Conservation (phyloP, 2,888 invertebrate species). For the Reticulitermes lucifugus region DNA sequence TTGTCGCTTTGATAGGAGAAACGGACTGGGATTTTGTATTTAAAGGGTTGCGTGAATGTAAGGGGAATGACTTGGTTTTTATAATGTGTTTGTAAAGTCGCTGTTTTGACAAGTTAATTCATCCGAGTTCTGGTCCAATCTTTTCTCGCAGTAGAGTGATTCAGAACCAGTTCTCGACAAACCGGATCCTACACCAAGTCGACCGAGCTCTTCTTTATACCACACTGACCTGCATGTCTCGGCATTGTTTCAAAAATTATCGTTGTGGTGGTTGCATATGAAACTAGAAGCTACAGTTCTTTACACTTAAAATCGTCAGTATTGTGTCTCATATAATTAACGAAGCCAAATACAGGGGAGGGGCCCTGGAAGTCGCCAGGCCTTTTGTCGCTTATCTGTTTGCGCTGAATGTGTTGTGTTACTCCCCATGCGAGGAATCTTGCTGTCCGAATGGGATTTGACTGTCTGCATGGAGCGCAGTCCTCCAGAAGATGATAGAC, state of each 20-base stretch:
- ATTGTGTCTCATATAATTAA: too few species aligned
- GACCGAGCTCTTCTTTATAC: not conserved
- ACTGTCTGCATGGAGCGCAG: too few species aligned
- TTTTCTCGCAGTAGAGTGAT: not conserved
- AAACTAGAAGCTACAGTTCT: too few species aligned
- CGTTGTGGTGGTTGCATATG: not conserved
- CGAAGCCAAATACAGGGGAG: too few species aligned
- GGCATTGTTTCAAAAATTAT: not conserved
- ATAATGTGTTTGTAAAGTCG: not conserved
- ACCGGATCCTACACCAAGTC: not conserved
- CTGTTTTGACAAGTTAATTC: constrained; percentile 14
- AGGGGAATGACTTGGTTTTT: constrained; percentile 17
- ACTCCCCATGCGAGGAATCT: too few species aligned
- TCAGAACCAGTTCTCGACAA: not conserved
- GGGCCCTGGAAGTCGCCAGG: too few species aligned
- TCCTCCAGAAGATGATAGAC: too few species aligned
- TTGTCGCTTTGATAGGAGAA: constrained; percentile 35
- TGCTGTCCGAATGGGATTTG: too few species aligned
- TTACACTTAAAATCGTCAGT: too few species aligned
- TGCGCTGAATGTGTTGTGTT: too few species aligned
- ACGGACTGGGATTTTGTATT: constrained; percentile 29
- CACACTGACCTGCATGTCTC: not conserved
- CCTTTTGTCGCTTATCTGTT: too few species aligned
- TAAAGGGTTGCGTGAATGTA: constrained; percentile 32
- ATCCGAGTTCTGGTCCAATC: not conserved